Base-by-base conservation (phyloP, 2,888 invertebrate species). In the Microchrysa polita region DNA sequence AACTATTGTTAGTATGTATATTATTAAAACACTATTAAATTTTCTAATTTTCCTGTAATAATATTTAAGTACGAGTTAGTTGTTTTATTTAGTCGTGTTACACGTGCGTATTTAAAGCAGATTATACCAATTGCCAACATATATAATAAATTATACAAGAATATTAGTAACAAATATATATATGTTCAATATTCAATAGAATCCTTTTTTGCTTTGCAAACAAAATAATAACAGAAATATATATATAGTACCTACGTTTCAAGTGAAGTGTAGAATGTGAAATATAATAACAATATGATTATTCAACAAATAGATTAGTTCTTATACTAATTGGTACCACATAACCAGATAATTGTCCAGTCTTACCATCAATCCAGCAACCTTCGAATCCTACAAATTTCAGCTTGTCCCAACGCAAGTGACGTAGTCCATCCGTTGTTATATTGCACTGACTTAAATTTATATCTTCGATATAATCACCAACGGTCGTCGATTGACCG, bases 391-490 rank as follows among this genome's bases (percentile, higher is more conserved):
- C 73, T 52, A 76, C 71, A 61, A 69, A 69, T 73, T 73, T 71
- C 40, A 73, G 72, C 42, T 74, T 65, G 57, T 72, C 74, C 73
- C 74, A 73, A 52, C 74, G 55, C 23, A 75, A 40, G 67, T 73
- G 53, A 40, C 42, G 60, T 42, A 74, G n/a, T 16, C 71, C 67
- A 60, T 57, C 23, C 53, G 65, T 55, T 40, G 67, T 63, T 42
- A 76, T 59, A 73, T 74, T 63, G 74, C 61, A 77, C 44, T 40
- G 73, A 59, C 73, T 75, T 10, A 75, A 52, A 69, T 74, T 77
- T 44, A 77, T 59, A 65, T 77, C 78, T 44, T 53, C 73, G 42
- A 78, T 61, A 18, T 73, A 74, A 9, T 74, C 52, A 9, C 63
- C 61, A 59, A 77, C 76, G n/a, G n/a, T n/a, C 9, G 67, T 34